A percentile compares a stretch with the other conserved stretches of the same genome.
These are phyloP conservation scores for Pollenia labialis DNA, from an alignment of 2,888 invertebrate species.

Conservation along the genomic window DNA sequence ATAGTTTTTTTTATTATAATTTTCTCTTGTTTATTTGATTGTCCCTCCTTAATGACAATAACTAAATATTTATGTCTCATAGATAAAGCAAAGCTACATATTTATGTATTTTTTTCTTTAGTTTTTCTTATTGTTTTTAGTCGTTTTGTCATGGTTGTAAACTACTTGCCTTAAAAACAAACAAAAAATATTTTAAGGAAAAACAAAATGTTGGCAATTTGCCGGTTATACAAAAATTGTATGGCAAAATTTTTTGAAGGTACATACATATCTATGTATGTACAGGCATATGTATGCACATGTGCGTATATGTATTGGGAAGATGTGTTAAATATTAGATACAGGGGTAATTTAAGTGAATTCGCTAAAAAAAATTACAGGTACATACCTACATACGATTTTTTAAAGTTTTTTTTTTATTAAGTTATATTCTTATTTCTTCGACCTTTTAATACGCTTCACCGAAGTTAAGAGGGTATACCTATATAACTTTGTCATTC, in stretches of 20 bases:
- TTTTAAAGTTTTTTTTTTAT: no score
- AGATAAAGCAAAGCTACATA: conserved; percentile 29
- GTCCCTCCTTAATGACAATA: conserved; percentile 39
- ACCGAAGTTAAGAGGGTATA: no score
- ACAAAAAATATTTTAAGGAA: conserved; percentile 19
- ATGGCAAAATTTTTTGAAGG: neutral
- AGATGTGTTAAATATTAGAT: no score
- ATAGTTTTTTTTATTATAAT: neutral
- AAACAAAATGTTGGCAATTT: conserved; percentile 60
- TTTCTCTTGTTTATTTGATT: conserved; percentile 14
- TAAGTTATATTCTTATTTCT: no score
- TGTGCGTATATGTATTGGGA: no score
- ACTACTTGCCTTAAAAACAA: conserved; percentile 59
- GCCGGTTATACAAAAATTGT: conserved; percentile 44
- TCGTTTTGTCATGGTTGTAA: conserved; percentile 36
- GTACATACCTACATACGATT: no score
- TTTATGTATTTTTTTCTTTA: neutral
- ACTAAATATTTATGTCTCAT: conserved; percentile 39
- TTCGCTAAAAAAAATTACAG: no score
- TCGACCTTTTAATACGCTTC: no score
- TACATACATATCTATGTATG: neutral
- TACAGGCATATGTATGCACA: neutral
- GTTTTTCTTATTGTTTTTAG: conserved; percentile 14
- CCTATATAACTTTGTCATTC: no score
- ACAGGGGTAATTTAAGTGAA: neutral